Base-by-base conservation (phyloP, 2,797 vertebrate genomes). In the Peromyscus melanophrys region DNA sequence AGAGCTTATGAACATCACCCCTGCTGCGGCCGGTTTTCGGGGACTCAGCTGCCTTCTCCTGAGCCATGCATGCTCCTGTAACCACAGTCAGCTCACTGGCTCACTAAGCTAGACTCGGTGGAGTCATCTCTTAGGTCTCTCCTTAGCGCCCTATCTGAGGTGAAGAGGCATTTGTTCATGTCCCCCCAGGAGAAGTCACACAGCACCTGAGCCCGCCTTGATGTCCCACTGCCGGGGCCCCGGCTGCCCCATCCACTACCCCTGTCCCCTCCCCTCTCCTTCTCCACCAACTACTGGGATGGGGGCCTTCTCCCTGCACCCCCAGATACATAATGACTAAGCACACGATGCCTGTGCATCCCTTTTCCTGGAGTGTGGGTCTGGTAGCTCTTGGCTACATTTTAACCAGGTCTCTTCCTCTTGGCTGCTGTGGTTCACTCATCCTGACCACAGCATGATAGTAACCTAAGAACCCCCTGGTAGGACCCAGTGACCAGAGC, bases 401-500 rank as follows among this genome's bases (percentile, higher is more conserved):
- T 90, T 65, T 67, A 65, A 40, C 57, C 0, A 0, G 23, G 19
- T 46, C 76, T 90, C 49, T 55, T 52, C 21, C 52, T 94, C 37
- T 65, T n/a, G 19, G 14, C 7, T 43, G 71, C 81, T 31, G 40
- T 25, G 40, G 27, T 27, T 69, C n/a, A 34, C 27, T 90, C n/a
- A 25, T 27, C 57, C 77, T 55, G 29, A 59, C 65, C 19, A 49
- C 14, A n/a, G 40, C 6, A 21, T 77, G 9, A 0, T 17, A 2
- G 2, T 23, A n/a, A 34, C 11, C 10, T 12, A 10, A 27, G 43
- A 4, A 1, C 31, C 37, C 52, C 8, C 40, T 25, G 16, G 43
- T 8, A 10, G 2, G 12, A 31, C 2, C 9, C 76, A 1, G 12
- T 1, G 6, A 52, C 49, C 1, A 78, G 63, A 46, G 9, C 11